Conservation (phyloP, 2,113 vertebrate species). For the Sporophila hypoxantha region DNA sequence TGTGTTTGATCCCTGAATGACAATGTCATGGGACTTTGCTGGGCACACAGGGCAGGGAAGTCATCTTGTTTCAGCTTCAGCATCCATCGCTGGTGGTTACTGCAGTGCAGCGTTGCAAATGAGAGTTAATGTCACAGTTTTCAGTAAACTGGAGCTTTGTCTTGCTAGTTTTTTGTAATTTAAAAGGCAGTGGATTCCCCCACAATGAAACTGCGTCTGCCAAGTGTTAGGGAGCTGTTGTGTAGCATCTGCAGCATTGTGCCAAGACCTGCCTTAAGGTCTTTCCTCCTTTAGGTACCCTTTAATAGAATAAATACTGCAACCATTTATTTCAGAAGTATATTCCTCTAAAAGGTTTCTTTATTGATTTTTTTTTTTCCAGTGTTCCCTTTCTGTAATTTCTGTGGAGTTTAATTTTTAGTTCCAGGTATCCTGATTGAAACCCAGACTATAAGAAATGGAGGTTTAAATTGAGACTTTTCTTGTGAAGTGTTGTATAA, state of each 20-base stretch:
- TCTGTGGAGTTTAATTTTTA: constrained; percentile 43
- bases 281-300: background rate
- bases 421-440: constrained; percentile 30
- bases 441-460: constrained; percentile 8
- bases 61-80: background rate
- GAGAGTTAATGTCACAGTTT: constrained; percentile 14
- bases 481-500: background rate
- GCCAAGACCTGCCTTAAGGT: background rate
- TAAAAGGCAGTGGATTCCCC: background rate
- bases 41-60: background rate
- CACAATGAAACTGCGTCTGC: constrained; percentile 11
- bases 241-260: background rate
- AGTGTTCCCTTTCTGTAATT: constrained; percentile 24
- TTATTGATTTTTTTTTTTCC: background rate
- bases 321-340: background rate
- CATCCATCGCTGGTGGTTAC: background rate
- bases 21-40: background rate
- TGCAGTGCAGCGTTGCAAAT: background rate
- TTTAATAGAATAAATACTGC: constrained; percentile 14
- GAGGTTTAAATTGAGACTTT: constrained; percentile 34
- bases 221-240: background rate
- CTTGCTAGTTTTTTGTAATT: background rate
- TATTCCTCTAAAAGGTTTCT: constrained; percentile 18
- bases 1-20: background rate
- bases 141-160: constrained; percentile 35